Conservation (phyloP, 2,113 vertebrate genomes). For the Cichladusa arquata region DNA sequence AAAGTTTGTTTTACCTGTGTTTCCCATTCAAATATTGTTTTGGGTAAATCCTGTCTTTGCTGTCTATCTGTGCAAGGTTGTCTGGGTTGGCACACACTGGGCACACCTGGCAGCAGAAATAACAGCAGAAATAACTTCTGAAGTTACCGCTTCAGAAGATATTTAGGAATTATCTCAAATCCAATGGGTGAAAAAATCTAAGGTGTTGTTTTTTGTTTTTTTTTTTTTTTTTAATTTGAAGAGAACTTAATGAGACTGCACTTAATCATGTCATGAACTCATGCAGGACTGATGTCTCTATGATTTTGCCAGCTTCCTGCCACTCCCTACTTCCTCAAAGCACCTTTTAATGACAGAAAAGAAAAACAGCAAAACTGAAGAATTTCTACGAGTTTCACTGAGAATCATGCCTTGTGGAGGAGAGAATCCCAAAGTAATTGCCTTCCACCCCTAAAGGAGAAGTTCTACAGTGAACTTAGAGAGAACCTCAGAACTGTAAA, state of each 20-base stretch:
- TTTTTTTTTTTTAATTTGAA: not conserved
- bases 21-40: not conserved
- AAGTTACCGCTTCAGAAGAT: slow-evolving; percentile 11
- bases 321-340: not conserved
- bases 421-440: not conserved
- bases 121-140: not conserved
- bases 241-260: not conserved
- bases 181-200: not conserved
- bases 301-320: not conserved
- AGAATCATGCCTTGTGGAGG: not conserved
- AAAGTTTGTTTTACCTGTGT: not conserved
- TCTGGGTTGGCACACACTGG: not conserved
- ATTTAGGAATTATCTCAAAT: slow-evolving; percentile 47
- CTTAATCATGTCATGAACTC: not conserved
- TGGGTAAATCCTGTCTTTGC: not conserved
- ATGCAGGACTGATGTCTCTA: not conserved
- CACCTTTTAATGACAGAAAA: not conserved
- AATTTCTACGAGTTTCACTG: not conserved
- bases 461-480: not conserved
- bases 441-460: not conserved
- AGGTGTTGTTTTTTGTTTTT: not conserved
- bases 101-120: not conserved
- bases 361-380: not conserved
- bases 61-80: not conserved
- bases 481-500: not conserved